These are phyloP conservation scores for Biston betularia DNA, from an alignment of 2,888 invertebrate genomes.

Conservation along the genomic window DNA sequence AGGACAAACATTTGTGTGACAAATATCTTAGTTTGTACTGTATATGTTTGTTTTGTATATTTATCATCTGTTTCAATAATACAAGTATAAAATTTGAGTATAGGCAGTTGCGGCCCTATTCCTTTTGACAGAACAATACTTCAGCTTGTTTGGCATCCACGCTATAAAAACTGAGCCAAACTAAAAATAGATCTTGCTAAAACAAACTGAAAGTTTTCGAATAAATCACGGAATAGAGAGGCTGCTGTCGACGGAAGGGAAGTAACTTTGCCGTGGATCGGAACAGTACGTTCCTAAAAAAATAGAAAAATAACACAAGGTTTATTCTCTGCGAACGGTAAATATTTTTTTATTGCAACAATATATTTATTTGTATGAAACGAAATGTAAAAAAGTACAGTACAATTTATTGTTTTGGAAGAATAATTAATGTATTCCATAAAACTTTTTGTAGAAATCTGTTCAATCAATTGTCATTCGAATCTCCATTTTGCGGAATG, in stretches of 20 bases:
- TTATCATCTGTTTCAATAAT: not conserved
- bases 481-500: too few species aligned
- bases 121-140: not conserved
- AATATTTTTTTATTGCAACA: slow-evolving; percentile 4
- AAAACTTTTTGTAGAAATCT: too few species aligned
- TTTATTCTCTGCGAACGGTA: slow-evolving; percentile 9
- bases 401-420: not conserved
- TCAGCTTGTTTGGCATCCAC: slow-evolving; percentile 31
- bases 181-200: slow-evolving; percentile 39
- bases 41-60: too few species aligned
- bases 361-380: not conserved
- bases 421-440: too few species aligned
- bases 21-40: too few species aligned
- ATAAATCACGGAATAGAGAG: slow-evolving; percentile 36
- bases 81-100: not conserved
- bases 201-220: slow-evolving; percentile 36
- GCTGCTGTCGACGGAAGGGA: slow-evolving; percentile 33
- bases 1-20: too few species aligned
- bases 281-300: slow-evolving; percentile 28
- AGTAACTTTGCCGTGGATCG: slow-evolving; percentile 25
- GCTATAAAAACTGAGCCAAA: slow-evolving; percentile 35
- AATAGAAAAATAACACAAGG: slow-evolving; percentile 27
- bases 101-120: not conserved
- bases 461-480: too few species aligned
- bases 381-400: slow-evolving; percentile 2